Base-by-base conservation (phyloP, 2,113 vertebrate genomes). In the Protobothrops flavoviridis region DNA sequence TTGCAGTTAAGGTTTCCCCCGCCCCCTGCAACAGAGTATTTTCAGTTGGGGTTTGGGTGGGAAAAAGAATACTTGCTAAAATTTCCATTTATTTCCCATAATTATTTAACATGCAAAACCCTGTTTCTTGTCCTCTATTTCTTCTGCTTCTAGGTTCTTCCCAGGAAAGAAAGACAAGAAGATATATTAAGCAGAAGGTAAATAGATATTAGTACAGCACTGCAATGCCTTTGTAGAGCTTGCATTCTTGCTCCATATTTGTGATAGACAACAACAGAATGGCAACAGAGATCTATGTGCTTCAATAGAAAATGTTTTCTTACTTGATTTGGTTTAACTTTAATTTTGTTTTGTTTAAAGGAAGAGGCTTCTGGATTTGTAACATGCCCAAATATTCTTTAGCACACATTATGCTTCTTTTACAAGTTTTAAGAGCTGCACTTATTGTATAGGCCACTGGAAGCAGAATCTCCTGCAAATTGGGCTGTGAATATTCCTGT, bases 101-200 rank as follows among this genome's bases (percentile, higher is more conserved):
- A 53, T 29, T 52, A 52, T 87, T 87, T 15, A 52, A 20, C 24
- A 29, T 87, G 86, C 48, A 29, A 86, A 50, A 95, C 15, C 29
- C 89, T 9, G 12, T 61, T 7, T 23, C 69, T 59, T 92, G 24
- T 5, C 64, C 24, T 93, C 55, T 4, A 93, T 45, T 88, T n/a
- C 69, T 94, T 97, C 12, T 97, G 21, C 24, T 97, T 98, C 57
- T 96, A 98, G 98, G 92, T 98, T 92, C 96, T 96, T 33, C 92
- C 97, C 89, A 96, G 43, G 87, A 97, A 96, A 52, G 90, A 97
- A 69, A 97, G 92, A 59, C 93, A 97, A 9, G 98, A 98, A 91
- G 91, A 95, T 33, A 33, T 95, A 64, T 96, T 98, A 24, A 96
- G 93, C 20, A 97, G 97, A 93, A 97, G 97, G 97, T 97, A 93